Evolutionary conservation across 2,113 vertebrate species (phyloP), one percentile per base, ranked within the genome.

Genomic region (Tamias sibiricus): DNA sequence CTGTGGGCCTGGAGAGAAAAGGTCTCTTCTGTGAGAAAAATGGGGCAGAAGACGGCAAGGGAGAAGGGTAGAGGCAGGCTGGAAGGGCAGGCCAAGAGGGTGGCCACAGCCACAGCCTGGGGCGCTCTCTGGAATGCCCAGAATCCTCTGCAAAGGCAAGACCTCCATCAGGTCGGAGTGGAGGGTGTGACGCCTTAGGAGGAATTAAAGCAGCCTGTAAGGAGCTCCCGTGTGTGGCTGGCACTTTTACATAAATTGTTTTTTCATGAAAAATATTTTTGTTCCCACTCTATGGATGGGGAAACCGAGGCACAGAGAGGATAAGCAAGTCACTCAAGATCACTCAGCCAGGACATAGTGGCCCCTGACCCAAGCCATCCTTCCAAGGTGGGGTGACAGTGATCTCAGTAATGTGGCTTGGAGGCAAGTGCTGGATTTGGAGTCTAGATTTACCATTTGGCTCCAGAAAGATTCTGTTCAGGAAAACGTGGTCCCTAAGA

Each of bases 1-100:
- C 97, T n/a, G 16, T 90, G 93, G 93, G 97, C 95, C 94, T 95
- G 87, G 86, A 95, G 95, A 97, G 97, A 84, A 94, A 94, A 98
- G 97, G 94, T 97, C 95, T 98, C 57, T 87, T 89, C 93, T 77
- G 82, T 96, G 97, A 64, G 92, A 95, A 96, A 95, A 94, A 93
- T 57, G 75, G 83, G 76, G 80, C 4, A 2, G 71, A 54, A 74
- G 87, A 35, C 0, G 20, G 85, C 72, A 72, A 79, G 74, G 69
- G 84, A 64, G 49, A 26, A 66, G 49, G 20, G 62, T 35, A 92
- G 69, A 86, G 66, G 35, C 77, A 59, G 17, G 8, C 35, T 20
- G 68, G 77, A 35, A 66, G 74, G 82, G 83, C 57, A n/a, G 79
- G 47, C n/a, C 0, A 2, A 79, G 72, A 26, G 0, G 10, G 6